Base-by-base conservation (phyloP, 2,113 vertebrate species). In the Melanocharis versteri region DNA sequence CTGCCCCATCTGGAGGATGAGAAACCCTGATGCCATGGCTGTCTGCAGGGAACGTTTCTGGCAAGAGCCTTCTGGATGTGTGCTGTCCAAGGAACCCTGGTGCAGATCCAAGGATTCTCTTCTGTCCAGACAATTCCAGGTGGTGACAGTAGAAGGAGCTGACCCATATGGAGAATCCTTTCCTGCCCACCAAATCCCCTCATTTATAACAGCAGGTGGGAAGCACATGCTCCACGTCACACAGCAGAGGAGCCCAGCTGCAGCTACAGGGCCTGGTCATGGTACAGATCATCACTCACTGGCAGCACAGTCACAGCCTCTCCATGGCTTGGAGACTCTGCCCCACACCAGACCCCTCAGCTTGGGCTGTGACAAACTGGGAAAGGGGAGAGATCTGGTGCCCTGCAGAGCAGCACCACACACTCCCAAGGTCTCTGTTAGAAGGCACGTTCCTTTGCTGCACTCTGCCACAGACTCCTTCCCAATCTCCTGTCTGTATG, bases 101-200 rank as follows among this genome's bases (percentile, higher is more conserved):
- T 90, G 53, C 33, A 83, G 48, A 65, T 83, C 57, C 75, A 92
- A 83, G 66, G 53, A 79, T 53, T 68, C 45, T 69, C 68, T 80
- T 85, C 76, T 72, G 28, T 60, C 30, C 66, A 80, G 24, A 64
- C 40, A 31, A 44, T 18, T 83, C 48, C 89, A 83, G 42, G 61
- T 54, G 44, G 75, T 80, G 53, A 26, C 68, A 94, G 72, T 45
- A 70, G 83, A 87, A 71, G 54, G 39, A 89, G 24, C 10, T 70
- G 80, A 11, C 44, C 89, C 54, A 17, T n/a, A 44, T 60, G 22
- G 37, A 22, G 40, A 86, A 80, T 64, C 61, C 53, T 56, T 72
- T 72, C 62, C 54, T 18, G 4, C 70, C 50, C 5, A 11, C 39
- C 83, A 89, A 33, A 24, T 6, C 73, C 33, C 31, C 40, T 69